Percentiles rank a stretch among this genome's conserved stretches.
Conservation (phyloP, 2,113 vertebrate species). For the Seriola quinqueradiata region DNA sequence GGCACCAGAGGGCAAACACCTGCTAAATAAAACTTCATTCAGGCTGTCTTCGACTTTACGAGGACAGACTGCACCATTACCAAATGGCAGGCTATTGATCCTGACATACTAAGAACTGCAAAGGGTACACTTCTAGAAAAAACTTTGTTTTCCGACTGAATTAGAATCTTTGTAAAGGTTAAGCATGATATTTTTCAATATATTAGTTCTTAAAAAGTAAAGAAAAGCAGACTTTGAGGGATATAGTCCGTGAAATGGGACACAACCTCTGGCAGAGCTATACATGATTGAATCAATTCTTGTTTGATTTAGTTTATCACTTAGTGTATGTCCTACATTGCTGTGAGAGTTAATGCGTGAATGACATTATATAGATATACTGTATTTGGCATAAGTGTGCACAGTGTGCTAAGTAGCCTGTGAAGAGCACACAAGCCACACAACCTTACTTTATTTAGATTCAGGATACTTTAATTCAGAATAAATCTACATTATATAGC, state of each 20-base stretch:
- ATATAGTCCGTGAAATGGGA: not conserved
- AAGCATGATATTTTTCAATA: not conserved
- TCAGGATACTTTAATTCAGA: no score
- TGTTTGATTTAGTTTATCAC: not conserved
- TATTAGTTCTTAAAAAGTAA: not conserved
- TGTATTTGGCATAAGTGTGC: not conserved
- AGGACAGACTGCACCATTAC: constrained; percentile 13
- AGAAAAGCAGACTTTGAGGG: not conserved
- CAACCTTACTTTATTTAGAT: not conserved
- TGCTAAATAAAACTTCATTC: constrained; percentile 8
- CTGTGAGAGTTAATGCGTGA: not conserved
- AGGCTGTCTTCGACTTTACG: not conserved
- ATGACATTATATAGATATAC: not conserved
- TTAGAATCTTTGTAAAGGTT: not conserved
- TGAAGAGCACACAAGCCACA: not conserved
- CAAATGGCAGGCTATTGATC: constrained; percentile 20
- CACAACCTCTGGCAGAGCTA: not conserved
- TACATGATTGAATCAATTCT: not conserved
- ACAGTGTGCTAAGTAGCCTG: no score
- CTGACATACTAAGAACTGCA: not conserved
- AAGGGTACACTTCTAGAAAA: not conserved
- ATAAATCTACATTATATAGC: not conserved
- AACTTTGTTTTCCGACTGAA: not conserved
- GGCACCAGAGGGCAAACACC: constrained; percentile 23
- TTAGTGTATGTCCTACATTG: not conserved